These are phyloP conservation scores for Stegana nigrithorax DNA, from an alignment of 2,888 invertebrate genomes.

Conservation along the genomic window DNA sequence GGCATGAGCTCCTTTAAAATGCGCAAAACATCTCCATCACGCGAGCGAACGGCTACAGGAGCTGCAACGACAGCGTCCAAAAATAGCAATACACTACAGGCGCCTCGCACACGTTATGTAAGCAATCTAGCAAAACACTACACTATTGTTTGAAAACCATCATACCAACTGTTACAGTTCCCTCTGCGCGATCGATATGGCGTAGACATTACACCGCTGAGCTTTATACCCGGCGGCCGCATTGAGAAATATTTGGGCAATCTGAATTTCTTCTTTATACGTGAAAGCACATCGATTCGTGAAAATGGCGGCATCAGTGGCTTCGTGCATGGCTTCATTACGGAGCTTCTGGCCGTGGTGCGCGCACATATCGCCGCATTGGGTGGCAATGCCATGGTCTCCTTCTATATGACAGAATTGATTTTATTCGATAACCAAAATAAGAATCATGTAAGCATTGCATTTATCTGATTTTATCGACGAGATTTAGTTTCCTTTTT, in stretches of 20 bases:
- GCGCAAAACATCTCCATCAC: conserved; percentile 72
- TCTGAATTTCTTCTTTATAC: conserved; percentile 92
- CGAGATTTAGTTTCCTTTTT: not conserved
- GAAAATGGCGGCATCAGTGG: conserved; percentile 94
- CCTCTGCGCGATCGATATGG: conserved; percentile 70
- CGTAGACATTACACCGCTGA: conserved; percentile 84
- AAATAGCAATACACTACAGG: conserved; percentile 31
- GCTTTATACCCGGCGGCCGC: conserved; percentile 81
- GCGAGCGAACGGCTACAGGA: too few species aligned
- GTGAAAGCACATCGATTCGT: conserved; percentile 92
- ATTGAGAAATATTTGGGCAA: conserved; percentile 89
- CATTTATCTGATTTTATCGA: not conserved
- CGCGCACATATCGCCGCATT: conserved; percentile 92
- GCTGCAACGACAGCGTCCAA: conserved; percentile 27
- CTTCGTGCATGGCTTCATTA: conserved; percentile 93
- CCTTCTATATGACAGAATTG: conserved; percentile 92
- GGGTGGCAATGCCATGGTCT: conserved; percentile 95
- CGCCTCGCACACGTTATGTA: conserved; percentile 46
- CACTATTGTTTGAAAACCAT: not conserved
- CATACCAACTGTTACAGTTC: conserved; percentile 41
- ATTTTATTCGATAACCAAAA: conserved; percentile 92
- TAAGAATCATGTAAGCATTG: conserved; percentile 87
- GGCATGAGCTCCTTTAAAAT: conserved; percentile 69
- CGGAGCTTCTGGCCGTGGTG: conserved; percentile 91
- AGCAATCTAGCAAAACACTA: too few species aligned